Evolutionary conservation across 1,140 invertebrate genomes (phyloP).

Genomic region (Anastatus disparis): DNA sequence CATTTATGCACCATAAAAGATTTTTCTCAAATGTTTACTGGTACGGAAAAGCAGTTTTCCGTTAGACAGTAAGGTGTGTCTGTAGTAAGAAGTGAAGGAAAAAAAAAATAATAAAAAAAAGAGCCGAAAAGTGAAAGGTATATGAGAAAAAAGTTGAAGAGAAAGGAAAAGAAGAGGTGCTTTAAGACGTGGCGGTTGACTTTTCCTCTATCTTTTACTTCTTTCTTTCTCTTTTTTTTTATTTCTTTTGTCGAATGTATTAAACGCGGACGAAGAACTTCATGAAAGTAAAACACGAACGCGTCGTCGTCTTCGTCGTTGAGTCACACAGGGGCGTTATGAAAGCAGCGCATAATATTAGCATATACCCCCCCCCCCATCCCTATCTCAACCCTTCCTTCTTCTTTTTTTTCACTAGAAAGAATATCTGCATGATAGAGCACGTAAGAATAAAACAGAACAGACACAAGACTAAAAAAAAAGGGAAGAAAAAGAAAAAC

Average conservation of each 20-base stretch:
- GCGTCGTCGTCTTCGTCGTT: slow-evolving; percentile 19
- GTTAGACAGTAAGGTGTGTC: slow-evolving; percentile 34
- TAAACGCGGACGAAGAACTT: slow-evolving; percentile 50
- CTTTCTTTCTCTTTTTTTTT: slow-evolving; percentile 1
- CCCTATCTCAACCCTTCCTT: no score
- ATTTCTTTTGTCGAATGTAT: slow-evolving; percentile 48
- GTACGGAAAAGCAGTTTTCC: slow-evolving; percentile 39
- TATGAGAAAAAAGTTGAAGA: background rate
- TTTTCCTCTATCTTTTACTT: no score
- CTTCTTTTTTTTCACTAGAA: no score
- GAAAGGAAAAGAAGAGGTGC: background rate
- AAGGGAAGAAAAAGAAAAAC: background rate
- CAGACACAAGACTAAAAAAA: background rate
- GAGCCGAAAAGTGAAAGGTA: background rate
- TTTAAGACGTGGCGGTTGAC: no score
- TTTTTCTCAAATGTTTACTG: slow-evolving; percentile 42
- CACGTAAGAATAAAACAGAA: slow-evolving; percentile 49
- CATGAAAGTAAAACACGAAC: slow-evolving; percentile 48
- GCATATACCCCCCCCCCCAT: slow-evolving; percentile 52
- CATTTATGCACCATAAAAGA: slow-evolving; percentile 26
- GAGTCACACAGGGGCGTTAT: slow-evolving; percentile 50
- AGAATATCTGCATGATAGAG: slow-evolving; percentile 55
- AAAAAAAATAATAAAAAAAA: background rate
- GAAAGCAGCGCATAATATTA: slow-evolving; percentile 56
- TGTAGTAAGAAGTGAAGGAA: background rate